These are phyloP conservation scores for Athalia circularis DNA, from an alignment of 2,888 invertebrate genomes.

Conservation along the genomic window DNA sequence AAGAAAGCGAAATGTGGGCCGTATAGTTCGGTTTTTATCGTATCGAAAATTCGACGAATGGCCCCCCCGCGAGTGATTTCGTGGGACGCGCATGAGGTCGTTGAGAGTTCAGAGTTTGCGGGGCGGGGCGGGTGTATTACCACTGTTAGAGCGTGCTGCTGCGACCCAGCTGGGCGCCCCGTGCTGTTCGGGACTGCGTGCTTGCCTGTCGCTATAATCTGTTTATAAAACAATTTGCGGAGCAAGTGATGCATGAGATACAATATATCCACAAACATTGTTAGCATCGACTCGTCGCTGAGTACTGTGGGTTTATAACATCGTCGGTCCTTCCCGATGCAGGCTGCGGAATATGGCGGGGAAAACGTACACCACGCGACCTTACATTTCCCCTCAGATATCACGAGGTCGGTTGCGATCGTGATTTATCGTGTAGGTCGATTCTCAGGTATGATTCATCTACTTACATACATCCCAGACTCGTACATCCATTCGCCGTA, in stretches of 20 bases:
- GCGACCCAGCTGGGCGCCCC: constrained; percentile 50
- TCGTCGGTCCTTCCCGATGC: background rate
- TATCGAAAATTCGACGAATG: constrained; percentile 55
- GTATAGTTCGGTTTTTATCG: constrained; percentile 55
- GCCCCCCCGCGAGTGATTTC: constrained; percentile 5
- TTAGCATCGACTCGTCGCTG: constrained; percentile 73
- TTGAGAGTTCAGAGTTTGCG: constrained; percentile 17
- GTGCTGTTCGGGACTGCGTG: constrained; percentile 75
- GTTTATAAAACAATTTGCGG: constrained; percentile 89
- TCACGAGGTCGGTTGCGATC: background rate
- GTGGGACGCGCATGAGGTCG: constrained; percentile 34
- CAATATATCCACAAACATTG: constrained; percentile 75
- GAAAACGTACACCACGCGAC: background rate
- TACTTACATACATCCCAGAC: background rate
- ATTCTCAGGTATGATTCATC: constrained; percentile 23
- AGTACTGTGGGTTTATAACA: constrained; percentile 56
- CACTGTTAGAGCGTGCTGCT: constrained; percentile 56
- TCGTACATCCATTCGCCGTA: background rate
- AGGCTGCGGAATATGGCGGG: background rate
- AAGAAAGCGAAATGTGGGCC: background rate
- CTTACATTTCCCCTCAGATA: too few species aligned
- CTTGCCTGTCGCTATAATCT: constrained; percentile 81
- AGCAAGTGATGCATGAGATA: constrained; percentile 82
- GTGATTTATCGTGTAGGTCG: constrained; percentile 20
- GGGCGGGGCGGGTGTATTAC: constrained; percentile 59